Base-by-base conservation (phyloP, 2,888 invertebrate species). In the Ornithoptera alexandrae region DNA sequence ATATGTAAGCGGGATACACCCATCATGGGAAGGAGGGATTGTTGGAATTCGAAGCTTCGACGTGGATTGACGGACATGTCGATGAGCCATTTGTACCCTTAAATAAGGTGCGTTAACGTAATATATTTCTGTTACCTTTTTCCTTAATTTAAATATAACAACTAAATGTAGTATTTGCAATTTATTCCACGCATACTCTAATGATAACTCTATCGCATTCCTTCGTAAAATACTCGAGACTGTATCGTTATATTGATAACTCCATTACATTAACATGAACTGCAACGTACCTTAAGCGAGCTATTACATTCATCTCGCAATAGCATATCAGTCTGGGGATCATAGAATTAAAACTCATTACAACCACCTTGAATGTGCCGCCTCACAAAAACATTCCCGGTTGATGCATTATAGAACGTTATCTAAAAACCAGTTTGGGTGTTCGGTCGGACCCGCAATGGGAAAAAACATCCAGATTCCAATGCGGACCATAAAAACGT, bases 351-450 rank as follows among this genome's bases (percentile, higher is more conserved):
- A 30, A 85, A 82, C 85, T 89, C 89, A 90, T 90, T 87, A 90
- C 87, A 78, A 81, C 82, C 81, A 85, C 81, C 88, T 90, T 88
- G 86, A 86, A 85, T 83, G 82, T 84, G 86, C 90, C 90, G 91
- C 86, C 87, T 78, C 82, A 90, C 85, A 92, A 91, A 92, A 92
- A 90, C 87, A 80, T 77, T 85, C 79, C 85, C 82, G 81, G 84
- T 87, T 92, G 92, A 92, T 92, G 90, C 91, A 92, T 92, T 92
- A 88, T 90, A 82, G 88, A 86, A 87, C 89, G 89, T 90, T 92
- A 91, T 91, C 92, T 90, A 87, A 91, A 90, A 92, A 92, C 92
- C 91, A 85, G 92, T 92, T 92, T 88, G 84, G 88, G 84, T 84
- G 84, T 87, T 84, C 85, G 85, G 87, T 85, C 86, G 86, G 85